Conservation (phyloP, 2,797 vertebrate species). For the Staurois parvus region DNA sequence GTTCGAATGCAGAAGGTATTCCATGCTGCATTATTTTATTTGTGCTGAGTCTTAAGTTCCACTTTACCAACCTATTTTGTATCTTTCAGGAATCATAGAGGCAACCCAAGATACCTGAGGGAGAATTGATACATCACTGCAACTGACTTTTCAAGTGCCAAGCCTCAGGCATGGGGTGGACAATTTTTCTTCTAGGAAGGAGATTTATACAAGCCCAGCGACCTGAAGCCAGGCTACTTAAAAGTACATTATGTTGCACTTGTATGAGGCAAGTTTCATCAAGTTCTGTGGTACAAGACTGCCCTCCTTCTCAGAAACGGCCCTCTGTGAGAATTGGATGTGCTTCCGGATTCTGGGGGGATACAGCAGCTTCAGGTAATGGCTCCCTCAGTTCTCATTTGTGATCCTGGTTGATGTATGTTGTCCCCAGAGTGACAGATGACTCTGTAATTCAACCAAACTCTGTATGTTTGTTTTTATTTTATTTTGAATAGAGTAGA, state of each 20-base stretch:
- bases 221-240: slow-evolving; percentile 19
- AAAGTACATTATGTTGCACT: slow-evolving; percentile 3
- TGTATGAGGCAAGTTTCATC: slow-evolving; percentile 7
- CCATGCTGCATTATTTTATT: too few relatives aligned
- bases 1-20: too few relatives aligned
- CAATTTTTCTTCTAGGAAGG: slow-evolving; percentile 32
- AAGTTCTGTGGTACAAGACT: not conserved
- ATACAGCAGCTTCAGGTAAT: slow-evolving; percentile 82
- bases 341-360: slow-evolving; percentile 86
- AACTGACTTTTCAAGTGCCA: not conserved
- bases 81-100: not conserved
- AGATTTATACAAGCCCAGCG: not conserved
- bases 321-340: slow-evolving; percentile 78
- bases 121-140: not conserved
- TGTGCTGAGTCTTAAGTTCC: too few relatives aligned
- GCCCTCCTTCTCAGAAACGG: not conserved
- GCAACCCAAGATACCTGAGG: not conserved
- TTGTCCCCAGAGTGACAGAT: not conserved
- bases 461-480: too few relatives aligned
- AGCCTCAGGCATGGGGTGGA: slow-evolving; percentile 44
- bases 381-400: not conserved
- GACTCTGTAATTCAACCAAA: too few relatives aligned
- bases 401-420: not conserved
- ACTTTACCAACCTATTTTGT: not conserved
- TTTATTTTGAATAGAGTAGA: too few relatives aligned